Conservation (phyloP, 92 coral and sea anemone genomes). For the Palythoa caribaeorum region DNA sequence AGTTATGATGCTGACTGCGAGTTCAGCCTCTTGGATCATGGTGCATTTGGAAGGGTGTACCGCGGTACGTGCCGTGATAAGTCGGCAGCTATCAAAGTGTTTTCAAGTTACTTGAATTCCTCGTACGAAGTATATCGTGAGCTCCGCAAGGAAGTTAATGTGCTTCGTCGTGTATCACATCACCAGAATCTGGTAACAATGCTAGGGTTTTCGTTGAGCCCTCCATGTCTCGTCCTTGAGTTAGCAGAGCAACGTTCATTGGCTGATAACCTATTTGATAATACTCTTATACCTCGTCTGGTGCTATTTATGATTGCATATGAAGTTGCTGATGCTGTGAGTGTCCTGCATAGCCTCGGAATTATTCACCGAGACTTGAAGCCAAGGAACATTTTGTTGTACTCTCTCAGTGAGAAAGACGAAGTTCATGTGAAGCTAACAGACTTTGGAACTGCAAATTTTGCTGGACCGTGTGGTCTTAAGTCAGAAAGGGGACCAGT, state of each 20-base stretch:
- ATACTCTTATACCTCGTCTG: constrained; percentile 54
- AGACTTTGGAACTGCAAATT: constrained; percentile 82
- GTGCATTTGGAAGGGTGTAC: constrained; percentile 70
- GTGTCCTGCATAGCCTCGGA: constrained; percentile 59
- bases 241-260: constrained; percentile 67
- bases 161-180: constrained; percentile 68
- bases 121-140: constrained; percentile 67
- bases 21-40: constrained; percentile 36
- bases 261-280: constrained; percentile 56
- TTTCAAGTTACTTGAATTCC: background rate
- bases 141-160: constrained; percentile 76
- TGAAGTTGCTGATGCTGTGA: constrained; percentile 73
- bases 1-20: constrained; percentile 32
- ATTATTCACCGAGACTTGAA: constrained; percentile 78
- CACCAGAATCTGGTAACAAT: constrained; percentile 71
- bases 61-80: constrained; percentile 50
- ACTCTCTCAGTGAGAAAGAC: constrained; percentile 66
- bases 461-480: constrained; percentile 68
- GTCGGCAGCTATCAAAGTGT: constrained; percentile 52
- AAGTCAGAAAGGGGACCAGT: constrained; percentile 59
- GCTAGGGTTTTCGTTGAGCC: constrained; percentile 71
- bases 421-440: constrained; percentile 71
- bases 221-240: constrained; percentile 71
- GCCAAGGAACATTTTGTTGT: constrained; percentile 71
- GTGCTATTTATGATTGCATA: constrained; percentile 62